Percentiles rank a stretch among this genome's conserved stretches.
These are phyloP conservation scores for Drosophila ercepeae DNA, from an alignment of 1,140 invertebrate species.

Conservation along the genomic window DNA sequence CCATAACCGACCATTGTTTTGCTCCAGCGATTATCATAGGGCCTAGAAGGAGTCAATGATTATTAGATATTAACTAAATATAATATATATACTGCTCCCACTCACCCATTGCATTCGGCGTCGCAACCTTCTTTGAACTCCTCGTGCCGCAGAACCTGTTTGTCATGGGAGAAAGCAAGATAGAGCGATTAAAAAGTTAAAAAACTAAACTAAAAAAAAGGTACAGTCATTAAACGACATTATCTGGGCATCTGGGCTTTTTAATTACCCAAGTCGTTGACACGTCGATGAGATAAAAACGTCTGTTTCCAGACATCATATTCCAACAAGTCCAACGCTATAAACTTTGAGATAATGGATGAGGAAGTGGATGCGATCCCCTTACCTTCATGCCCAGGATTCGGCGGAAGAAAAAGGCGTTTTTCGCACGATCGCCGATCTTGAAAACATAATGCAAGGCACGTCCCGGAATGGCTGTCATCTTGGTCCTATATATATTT, in stretches of 20 bases:
- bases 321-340: not conserved
- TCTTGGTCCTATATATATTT: conserved; percentile 6
- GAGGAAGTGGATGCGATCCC: conserved; percentile 7
- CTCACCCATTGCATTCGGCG: conserved; percentile 97
- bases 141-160: conserved; percentile 96
- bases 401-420: conserved; percentile 94
- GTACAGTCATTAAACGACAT: conserved; percentile 34
- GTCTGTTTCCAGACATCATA: conserved; percentile 2
- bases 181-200: not conserved
- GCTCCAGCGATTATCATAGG: conserved; percentile 98
- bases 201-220: conserved; percentile 5
- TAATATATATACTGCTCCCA: too few relatives aligned
- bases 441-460: conserved; percentile 98
- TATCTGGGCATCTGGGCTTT: conserved; percentile 42
- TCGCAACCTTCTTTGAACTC: conserved; percentile 98
- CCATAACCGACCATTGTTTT: conserved; percentile 99
- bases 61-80: not conserved
- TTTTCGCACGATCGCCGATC: conserved; percentile 93
- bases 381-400: conserved; percentile 97
- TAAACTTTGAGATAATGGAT: conserved; percentile 33
- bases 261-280: conserved; percentile 41
- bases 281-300: conserved; percentile 35
- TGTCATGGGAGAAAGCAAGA: conserved; percentile 10
- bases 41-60: conserved; percentile 85
- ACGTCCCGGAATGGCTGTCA: conserved; percentile 84